These are phyloP conservation scores for Notarius lentiginosus DNA, from an alignment of 2,113 vertebrate genomes.

Conservation along the genomic window DNA sequence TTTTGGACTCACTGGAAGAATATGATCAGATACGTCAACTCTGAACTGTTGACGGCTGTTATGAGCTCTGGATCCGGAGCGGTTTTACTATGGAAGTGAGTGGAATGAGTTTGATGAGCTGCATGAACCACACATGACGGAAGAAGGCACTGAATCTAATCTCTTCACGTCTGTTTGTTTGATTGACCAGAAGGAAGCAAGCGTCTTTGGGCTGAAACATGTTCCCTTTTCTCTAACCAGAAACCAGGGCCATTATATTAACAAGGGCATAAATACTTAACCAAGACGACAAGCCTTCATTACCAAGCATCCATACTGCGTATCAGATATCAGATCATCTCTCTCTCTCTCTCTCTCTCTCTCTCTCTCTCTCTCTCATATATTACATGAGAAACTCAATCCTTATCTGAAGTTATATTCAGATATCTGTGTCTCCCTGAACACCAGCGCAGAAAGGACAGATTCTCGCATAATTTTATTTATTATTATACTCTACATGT, in stretches of 20 bases:
- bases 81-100: neutral
- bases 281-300: neutral
- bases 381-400: neutral
- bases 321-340: neutral
- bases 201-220: neutral
- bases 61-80: neutral
- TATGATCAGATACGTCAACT: neutral
- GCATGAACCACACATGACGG: neutral
- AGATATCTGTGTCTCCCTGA: neutral
- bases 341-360: neutral
- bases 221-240: neutral
- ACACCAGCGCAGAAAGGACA: neutral
- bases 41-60: neutral
- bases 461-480: neutral
- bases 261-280: neutral
- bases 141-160: constrained; percentile 5
- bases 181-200: neutral
- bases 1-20: neutral
- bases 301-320: neutral
- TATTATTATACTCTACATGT: neutral
- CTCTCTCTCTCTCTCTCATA: neutral
- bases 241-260: neutral
- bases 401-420: neutral
- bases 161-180: neutral
- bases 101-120: neutral